phyloP scores from a whole-genome alignment of 2,113 vertebrate species.

The Brevimyrus niger region DNA sequence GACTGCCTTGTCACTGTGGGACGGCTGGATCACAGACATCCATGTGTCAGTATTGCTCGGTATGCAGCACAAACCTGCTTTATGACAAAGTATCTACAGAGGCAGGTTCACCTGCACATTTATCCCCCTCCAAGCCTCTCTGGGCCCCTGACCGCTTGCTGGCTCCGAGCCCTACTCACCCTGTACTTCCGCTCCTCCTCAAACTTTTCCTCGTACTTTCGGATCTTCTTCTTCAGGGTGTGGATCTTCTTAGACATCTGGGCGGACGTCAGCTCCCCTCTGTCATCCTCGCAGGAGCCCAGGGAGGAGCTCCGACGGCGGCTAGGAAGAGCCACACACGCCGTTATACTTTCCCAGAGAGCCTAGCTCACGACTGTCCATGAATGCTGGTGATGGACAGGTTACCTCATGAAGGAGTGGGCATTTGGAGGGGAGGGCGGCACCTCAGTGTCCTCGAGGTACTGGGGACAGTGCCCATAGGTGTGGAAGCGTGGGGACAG shows the following conservation, averaged over 20 bases:
- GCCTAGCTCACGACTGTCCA: background rate
- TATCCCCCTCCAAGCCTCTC: background rate
- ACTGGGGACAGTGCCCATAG: constrained; percentile 84
- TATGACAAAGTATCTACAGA: background rate
- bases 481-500: constrained; percentile 92
- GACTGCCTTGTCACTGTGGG: constrained; percentile 87
- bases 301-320: constrained; percentile 85
- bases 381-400: background rate
- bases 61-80: background rate
- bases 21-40: constrained; percentile 66
- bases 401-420: constrained; percentile 89
- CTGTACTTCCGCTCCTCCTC: constrained; percentile 94
- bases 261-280: constrained; percentile 77
- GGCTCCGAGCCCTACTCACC: constrained; percentile 51
- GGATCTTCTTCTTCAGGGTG: constrained; percentile 89
- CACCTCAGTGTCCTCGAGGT: constrained; percentile 91
- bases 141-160: background rate
- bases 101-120: background rate
- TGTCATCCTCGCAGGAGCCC: constrained; percentile 81
- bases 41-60: background rate
- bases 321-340: constrained; percentile 45
- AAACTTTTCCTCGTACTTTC: constrained; percentile 85
- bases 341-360: background rate
- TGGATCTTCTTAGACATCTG: constrained; percentile 92
- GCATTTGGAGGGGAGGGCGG: constrained; percentile 94